These are phyloP conservation scores for Pogonomyrmex barbatus DNA, from an alignment of 1,140 invertebrate genomes.

Conservation along the genomic window DNA sequence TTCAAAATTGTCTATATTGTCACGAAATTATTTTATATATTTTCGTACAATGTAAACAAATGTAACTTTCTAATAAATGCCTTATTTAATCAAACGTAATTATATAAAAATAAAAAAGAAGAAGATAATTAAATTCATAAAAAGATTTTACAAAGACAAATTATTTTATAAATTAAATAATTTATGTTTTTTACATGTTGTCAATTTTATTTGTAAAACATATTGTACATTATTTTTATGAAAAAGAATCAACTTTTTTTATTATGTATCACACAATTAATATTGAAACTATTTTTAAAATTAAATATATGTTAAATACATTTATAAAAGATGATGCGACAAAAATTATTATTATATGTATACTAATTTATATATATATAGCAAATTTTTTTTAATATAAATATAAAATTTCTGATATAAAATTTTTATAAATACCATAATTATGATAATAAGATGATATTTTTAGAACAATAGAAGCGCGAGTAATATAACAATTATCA, in stretches of 20 bases:
- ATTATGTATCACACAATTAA: no score
- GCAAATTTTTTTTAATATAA: no score
- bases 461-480: neutral
- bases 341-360: no score
- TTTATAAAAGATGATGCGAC: no score
- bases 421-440: neutral
- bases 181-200: neutral
- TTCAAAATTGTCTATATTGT: neutral
- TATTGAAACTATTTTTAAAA: no score
- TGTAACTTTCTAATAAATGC: neutral
- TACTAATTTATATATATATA: no score
- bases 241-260: no score
- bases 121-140: neutral
- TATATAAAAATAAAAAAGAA: constrained; percentile 10
- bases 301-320: no score
- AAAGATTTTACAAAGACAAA: neutral
- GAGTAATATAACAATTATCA: neutral
- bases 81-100: neutral
- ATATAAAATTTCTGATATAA: no score
- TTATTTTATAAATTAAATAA: neutral
- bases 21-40: neutral
- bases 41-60: neutral
- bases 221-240: no score
- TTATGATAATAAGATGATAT: neutral
- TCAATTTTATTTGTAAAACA: neutral